Evolutionary conservation across 2,113 vertebrate species (phyloP).

Genomic region (Vulpes lagopus): DNA sequence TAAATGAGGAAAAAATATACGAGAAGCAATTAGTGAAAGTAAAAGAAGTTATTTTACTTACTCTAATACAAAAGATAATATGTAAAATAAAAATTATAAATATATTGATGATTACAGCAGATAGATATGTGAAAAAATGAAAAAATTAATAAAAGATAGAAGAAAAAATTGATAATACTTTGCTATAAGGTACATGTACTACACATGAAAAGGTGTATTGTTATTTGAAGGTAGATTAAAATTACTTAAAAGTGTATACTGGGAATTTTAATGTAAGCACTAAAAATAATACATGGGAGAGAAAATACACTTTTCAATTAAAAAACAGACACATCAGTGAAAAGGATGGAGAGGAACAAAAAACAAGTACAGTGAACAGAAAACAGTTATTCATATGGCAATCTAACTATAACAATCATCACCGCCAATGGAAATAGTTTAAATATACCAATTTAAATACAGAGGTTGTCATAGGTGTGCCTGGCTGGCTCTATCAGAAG

Average conservation of each 20-base stretch:
- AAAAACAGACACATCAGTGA: neutral
- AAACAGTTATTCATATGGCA: neutral
- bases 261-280: neutral
- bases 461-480: neutral
- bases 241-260: neutral
- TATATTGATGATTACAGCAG: neutral
- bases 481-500: neutral
- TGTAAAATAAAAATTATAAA: neutral
- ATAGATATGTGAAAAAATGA: neutral
- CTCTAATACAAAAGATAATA: neutral
- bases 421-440: neutral
- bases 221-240: neutral
- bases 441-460: neutral
- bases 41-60: neutral
- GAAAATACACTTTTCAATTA: neutral
- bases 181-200: neutral
- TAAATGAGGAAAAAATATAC: neutral
- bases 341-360: neutral
- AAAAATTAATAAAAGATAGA: neutral
- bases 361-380: neutral
- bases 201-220: neutral
- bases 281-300: neutral
- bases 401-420: neutral
- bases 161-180: neutral
- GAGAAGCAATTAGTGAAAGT: neutral